Percentiles rank a stretch among this genome's conserved stretches.
Evolutionary conservation across 2,888 invertebrate species (phyloP).

Genomic region (Fragum sueziense): DNA sequence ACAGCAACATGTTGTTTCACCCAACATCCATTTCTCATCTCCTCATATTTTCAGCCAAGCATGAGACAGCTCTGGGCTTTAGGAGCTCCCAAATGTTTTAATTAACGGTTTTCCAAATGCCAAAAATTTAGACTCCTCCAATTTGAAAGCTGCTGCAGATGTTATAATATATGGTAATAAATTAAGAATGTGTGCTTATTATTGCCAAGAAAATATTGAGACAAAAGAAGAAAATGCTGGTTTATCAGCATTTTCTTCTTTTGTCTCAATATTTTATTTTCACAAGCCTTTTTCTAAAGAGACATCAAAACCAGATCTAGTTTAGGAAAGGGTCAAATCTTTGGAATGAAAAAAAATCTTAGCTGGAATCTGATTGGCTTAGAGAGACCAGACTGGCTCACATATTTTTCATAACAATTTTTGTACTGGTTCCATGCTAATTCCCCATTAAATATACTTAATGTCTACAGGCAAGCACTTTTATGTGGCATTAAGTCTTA

Average conservation of each 20-base stretch:
- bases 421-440: constrained; percentile 25
- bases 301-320: too few species aligned
- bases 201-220: too few species aligned
- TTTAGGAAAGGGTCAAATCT: not conserved
- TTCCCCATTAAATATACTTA: constrained; percentile 7
- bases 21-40: constrained; percentile 22
- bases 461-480: too few species aligned
- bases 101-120: constrained; percentile 14
- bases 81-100: constrained; percentile 23
- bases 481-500: too few species aligned
- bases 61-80: constrained; percentile 24
- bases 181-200: too few species aligned
- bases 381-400: constrained; percentile 29
- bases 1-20: constrained; percentile 20
- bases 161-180: not conserved
- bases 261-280: not conserved
- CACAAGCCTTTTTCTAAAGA: too few species aligned
- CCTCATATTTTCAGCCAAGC: constrained; percentile 35
- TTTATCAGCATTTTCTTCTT: too few species aligned
- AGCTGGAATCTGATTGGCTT: constrained; percentile 24
- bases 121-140: too few species aligned
- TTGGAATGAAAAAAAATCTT: constrained; percentile 23
- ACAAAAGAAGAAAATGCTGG: too few species aligned
- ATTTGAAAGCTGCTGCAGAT: not conserved
- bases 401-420: constrained; percentile 33